Evolutionary conservation across 2,888 invertebrate species (phyloP).

Genomic region (Rhagophthalmus giganteus): DNA sequence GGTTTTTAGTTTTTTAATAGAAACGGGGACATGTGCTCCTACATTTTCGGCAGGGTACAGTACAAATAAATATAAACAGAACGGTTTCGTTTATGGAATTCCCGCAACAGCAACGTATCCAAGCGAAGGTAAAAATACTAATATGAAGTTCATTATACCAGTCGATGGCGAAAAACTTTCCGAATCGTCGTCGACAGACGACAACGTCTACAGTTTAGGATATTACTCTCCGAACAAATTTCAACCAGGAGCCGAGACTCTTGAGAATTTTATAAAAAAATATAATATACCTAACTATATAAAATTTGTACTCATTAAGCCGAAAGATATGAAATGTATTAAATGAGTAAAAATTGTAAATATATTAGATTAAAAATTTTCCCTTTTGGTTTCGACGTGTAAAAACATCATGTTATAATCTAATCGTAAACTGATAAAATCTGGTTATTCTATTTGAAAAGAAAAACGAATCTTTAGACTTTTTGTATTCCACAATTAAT

Average conservation of each 20-base stretch:
- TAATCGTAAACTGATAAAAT: too few species aligned
- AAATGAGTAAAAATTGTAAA: constrained; percentile 1
- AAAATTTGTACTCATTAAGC: constrained; percentile 3
- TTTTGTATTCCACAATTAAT: too few species aligned
- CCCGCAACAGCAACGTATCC: constrained; percentile 1
- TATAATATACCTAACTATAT: constrained; percentile 6
- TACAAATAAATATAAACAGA: too few species aligned
- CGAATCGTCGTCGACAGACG: neutral
- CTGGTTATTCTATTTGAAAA: too few species aligned
- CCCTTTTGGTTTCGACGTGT: too few species aligned
- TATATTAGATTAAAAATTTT: too few species aligned
- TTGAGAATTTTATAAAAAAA: constrained; percentile 1
- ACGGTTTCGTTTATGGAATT: constrained; percentile 8
- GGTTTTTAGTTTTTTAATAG: too few species aligned
- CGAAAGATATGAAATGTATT: neutral
- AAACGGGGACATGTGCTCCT: too few species aligned
- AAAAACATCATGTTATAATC: too few species aligned
- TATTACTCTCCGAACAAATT: constrained; percentile 1
- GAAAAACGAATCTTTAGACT: too few species aligned
- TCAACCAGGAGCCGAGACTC: neutral
- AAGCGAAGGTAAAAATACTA: neutral
- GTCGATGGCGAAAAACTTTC: constrained; percentile 1
- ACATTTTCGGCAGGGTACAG: too few species aligned
- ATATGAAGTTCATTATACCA: constrained; percentile 7
- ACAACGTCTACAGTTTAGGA: constrained; percentile 8